Base-by-base conservation (phyloP, 2,888 invertebrate genomes). In the Drosophila mulleri region DNA sequence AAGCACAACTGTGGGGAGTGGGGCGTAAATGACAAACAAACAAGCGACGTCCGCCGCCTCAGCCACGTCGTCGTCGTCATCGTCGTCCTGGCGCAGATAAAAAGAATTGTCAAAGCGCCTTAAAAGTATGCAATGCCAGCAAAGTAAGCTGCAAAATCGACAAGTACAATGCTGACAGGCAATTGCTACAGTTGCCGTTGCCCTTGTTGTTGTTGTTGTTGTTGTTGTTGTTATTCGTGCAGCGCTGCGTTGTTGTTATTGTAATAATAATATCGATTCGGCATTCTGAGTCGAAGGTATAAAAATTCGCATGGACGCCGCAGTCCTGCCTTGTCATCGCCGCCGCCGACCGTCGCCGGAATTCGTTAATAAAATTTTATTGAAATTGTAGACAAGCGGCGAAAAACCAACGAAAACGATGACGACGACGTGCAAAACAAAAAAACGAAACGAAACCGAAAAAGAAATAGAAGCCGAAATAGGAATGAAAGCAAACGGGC, bases 291-390 rank as follows among this genome's bases (percentile, higher is more conserved):
- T 66, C 69, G 67, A 64, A 75, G 80, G 88, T 85, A 88, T 88
- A 78, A 81, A 86, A 86, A 78, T 84, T 80, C 58, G 66, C 68
- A 65, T 67, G 76, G 68, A 72, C 67, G 63, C 52, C 26, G 48
- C 41, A 75, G 63, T 69, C 72, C 72, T 71, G 74, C 67, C 68
- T 53, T 39, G 88, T 90, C 90, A 87, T 89, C 83, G 83, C 71
- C 72, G 87, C 73, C 81, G 87, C 73, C 86, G 83, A 81, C 90
- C 83, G 76, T 82, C 87, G 80, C 90, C 92, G 90, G 91, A 91
- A 90, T 89, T 90, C 91, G 90, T 91, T 91, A 91, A 91, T 91
- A 91, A 91, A 91, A 91, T 91, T 91, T 91, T 91, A 91, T 91
- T 91, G 91, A 91, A 91, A 91, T 91, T 90, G 91, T 89, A 91